Base-by-base conservation (phyloP, 2,888 invertebrate genomes). In the Dryocosmus kuriphilus region DNA sequence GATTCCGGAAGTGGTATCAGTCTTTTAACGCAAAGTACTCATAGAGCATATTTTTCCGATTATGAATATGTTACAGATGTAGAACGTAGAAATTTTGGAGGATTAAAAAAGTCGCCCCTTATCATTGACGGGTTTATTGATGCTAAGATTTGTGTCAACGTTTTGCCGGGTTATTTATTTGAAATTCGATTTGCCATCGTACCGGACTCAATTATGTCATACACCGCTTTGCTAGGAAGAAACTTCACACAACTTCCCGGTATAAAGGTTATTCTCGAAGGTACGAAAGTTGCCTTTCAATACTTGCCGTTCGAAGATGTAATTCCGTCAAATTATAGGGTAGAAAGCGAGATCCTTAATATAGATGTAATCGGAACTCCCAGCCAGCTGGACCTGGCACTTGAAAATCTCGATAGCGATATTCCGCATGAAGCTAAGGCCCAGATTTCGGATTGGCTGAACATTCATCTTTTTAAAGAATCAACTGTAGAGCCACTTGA, bases 1-100 rank as follows among this genome's bases (percentile, higher is more conserved):
- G 82, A 82, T 16, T 79, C 80, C 63, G 82, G 82, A 51, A 82
- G 82, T 38, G 77, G 78, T n/a, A 82, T 82, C n/a, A 81, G 79
- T 27, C 76, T 82, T 19, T 80, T 82, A 60, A 82, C 78, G 63
- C 6, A 74, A 30, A 79, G 80, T 60, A 73, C 73, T 0, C 60
- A 78, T 9, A 24, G 14, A 14, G 63, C 19, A 14, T 46, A 79
- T n/a, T 82, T 82, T 22, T 27, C 78, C 2, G 9, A 75, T 4
- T 16, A 19, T 16, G 11, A 71, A 32, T 61, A 80, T 1, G n/a
- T 24, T 22, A 16, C 62, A 0, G 27, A 55, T 14, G 14, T 71
- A 5, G 41, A 38, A 14, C 16, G 57, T 19, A 61, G 46, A 19
- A 75, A 24, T 38, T 79, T 80, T 41, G 82, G 82, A 5, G 82